phyloP scores from a whole-genome alignment of 92 coral and sea anemone species.

The Epizoanthus ramosus region DNA sequence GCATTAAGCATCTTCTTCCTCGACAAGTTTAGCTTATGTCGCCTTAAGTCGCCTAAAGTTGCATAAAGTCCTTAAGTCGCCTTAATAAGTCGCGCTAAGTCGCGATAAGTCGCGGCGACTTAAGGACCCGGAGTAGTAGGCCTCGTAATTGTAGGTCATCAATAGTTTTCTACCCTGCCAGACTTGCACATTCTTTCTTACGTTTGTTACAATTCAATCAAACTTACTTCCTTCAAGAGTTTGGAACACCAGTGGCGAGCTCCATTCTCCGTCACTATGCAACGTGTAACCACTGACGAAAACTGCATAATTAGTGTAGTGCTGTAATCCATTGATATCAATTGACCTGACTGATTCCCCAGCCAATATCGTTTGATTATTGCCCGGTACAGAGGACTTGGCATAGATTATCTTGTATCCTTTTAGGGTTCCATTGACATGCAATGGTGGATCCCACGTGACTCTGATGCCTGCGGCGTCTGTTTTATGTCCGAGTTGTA shows the following conservation, averaged over 20 bases:
- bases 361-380: background rate
- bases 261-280: background rate
- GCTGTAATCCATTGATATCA: background rate
- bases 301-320: background rate
- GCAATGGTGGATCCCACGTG: background rate
- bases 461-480: background rate
- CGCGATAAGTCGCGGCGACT: too few species aligned
- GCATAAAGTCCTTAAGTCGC: too few species aligned
- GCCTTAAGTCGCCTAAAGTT: too few species aligned
- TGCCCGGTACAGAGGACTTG: background rate
- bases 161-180: too few species aligned
- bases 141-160: too few species aligned
- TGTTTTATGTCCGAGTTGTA: background rate
- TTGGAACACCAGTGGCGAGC: background rate
- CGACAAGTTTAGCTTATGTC: too few species aligned
- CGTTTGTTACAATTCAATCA: too few species aligned
- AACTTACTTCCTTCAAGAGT: conserved; percentile 19
- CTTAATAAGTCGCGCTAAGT: too few species aligned
- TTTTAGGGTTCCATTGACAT: background rate
- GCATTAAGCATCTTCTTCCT: too few species aligned
- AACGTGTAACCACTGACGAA: background rate
- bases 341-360: background rate
- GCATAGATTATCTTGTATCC: background rate
- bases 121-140: too few species aligned
- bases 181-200: too few species aligned